These are phyloP conservation scores for Himalopsyche tibetana DNA, from an alignment of 2,888 invertebrate species.

Conservation along the genomic window DNA sequence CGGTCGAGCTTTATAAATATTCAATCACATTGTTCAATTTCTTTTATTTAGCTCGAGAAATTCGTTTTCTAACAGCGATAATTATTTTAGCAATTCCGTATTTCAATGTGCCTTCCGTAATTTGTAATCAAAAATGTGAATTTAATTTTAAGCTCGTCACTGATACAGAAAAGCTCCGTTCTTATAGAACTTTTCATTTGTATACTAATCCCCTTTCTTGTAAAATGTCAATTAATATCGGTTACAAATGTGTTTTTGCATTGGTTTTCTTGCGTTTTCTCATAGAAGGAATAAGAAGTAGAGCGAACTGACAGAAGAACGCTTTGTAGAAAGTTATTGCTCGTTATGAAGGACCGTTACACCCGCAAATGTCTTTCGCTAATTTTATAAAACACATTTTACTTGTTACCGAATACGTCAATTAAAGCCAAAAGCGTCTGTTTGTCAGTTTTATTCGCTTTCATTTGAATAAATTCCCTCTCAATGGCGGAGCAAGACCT, in stretches of 20 bases:
- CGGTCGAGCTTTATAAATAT: not conserved
- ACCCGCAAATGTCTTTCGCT: slow-evolving; percentile 36
- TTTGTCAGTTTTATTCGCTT: slow-evolving; percentile 30
- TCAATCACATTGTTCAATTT: not conserved
- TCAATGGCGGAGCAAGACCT: not conserved
- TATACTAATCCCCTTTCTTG: not conserved
- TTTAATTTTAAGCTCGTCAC: slow-evolving; percentile 24
- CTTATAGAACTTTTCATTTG: not conserved
- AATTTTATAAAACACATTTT: slow-evolving; percentile 48
- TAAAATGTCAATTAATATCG: slow-evolving; percentile 57
- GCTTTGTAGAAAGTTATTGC: slow-evolving; percentile 30
- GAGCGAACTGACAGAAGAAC: not conserved
- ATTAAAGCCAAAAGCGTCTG: not conserved
- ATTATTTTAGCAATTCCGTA: not conserved
- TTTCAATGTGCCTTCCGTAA: not conserved
- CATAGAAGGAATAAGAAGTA: not conserved
- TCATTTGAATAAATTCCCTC: slow-evolving; percentile 11
- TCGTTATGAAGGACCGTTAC: slow-evolving; percentile 35
- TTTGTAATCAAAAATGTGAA: slow-evolving; percentile 22
- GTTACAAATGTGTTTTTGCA: slow-evolving; percentile 58
- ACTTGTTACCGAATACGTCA: slow-evolving; percentile 28
- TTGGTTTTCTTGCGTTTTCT: slow-evolving; percentile 40
- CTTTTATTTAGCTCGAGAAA: not conserved
- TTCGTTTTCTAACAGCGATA: not conserved
- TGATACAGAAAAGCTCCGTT: not conserved